Conservation (phyloP, 2,113 vertebrate genomes). For the Apteryx owenii region DNA sequence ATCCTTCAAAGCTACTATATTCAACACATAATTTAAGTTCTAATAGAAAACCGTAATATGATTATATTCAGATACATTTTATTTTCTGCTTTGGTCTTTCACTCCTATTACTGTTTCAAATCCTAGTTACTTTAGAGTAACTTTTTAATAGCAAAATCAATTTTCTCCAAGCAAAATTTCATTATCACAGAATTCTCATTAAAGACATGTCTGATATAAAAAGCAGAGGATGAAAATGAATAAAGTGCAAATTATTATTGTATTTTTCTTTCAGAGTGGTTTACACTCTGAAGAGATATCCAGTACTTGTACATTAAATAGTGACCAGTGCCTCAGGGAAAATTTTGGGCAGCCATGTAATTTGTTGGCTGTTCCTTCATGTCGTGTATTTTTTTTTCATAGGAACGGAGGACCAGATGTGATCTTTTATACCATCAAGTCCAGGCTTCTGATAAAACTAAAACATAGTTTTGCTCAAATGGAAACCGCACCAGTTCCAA, state of each 20-base stretch:
- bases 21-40: neutral
- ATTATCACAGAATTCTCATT: neutral
- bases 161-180: neutral
- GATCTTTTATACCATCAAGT: neutral
- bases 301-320: neutral
- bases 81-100: constrained; percentile 7
- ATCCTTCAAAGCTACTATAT: neutral
- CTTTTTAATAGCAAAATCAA: constrained; percentile 19
- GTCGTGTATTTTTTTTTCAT: neutral
- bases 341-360: neutral
- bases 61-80: neutral
- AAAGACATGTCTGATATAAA: neutral
- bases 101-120: neutral
- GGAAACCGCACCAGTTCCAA: neutral
- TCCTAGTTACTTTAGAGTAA: neutral
- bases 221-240: neutral
- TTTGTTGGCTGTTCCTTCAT: neutral
- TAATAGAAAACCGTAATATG: neutral
- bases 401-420: neutral
- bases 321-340: neutral
- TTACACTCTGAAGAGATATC: neutral
- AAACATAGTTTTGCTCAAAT: neutral
- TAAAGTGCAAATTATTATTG: neutral
- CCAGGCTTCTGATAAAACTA: neutral
- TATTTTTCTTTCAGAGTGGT: neutral